phyloP scores from a whole-genome alignment of 1,140 invertebrate genomes.

The Sarcophaga peregrina region DNA sequence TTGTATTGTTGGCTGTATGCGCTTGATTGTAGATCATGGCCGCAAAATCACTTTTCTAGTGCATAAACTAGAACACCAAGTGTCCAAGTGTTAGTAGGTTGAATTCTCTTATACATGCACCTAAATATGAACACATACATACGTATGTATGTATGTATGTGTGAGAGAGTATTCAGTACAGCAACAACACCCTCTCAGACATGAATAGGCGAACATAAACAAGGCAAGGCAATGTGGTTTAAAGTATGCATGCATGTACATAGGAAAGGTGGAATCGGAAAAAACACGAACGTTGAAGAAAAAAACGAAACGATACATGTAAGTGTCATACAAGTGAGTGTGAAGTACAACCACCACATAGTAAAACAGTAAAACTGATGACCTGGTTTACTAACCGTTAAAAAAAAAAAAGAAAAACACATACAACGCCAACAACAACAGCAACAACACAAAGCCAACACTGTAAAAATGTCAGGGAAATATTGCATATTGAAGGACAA shows the following conservation, averaged over 20 bases:
- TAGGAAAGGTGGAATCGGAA: background rate
- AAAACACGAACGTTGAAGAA: background rate
- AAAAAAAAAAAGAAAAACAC: background rate
- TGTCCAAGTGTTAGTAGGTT: no score
- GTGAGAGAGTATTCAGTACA: no score
- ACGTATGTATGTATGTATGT: no score
- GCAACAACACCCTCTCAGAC: no score
- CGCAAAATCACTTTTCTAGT: background rate
- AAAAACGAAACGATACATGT: no score
- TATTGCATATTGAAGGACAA: conserved; percentile 1
- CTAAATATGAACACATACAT: no score
- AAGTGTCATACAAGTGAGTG: conserved; percentile 5
- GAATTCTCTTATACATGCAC: no score
- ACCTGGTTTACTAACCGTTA: conserved; percentile 19
- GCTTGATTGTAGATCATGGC: conserved; percentile 9
- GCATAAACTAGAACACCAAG: background rate
- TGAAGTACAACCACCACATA: background rate
- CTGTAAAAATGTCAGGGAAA: conserved; percentile 22
- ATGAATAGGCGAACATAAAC: no score
- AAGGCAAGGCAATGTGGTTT: no score
- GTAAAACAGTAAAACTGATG: background rate
- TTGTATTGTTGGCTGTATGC: background rate
- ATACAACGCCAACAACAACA: background rate
- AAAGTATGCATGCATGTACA: no score
- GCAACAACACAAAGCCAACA: background rate